A percentile compares a stretch with the other conserved stretches of the same genome.
Evolutionary conservation across 2,113 vertebrate genomes (phyloP).

Genomic region (Orthonyx spaldingii): DNA sequence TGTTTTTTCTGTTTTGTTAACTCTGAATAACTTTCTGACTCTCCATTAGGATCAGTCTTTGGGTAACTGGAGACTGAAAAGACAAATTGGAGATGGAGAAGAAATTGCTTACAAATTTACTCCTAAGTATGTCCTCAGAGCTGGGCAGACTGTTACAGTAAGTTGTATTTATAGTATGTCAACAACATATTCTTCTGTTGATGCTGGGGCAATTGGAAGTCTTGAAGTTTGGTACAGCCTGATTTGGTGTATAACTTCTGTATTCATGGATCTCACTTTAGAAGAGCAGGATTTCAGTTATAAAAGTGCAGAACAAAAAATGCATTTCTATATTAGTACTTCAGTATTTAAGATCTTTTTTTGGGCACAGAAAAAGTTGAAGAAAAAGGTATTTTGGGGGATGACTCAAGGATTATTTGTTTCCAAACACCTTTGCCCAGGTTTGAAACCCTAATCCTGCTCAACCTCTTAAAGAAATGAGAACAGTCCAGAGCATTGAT

Average conservation of each 20-base stretch:
- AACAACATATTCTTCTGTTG: background rate
- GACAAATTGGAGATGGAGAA: slow-evolving; percentile 79
- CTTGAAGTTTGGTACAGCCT: background rate
- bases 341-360: background rate
- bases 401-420: background rate
- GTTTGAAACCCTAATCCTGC: background rate
- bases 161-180: slow-evolving; percentile 42
- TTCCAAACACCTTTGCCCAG: background rate
- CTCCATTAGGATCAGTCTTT: slow-evolving; percentile 87
- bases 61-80: slow-evolving; percentile 92
- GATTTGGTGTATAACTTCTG: too few species aligned
- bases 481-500: background rate
- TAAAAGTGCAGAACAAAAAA: background rate
- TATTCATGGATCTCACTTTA: background rate
- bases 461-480: background rate
- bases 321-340: background rate
- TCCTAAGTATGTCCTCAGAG: slow-evolving; percentile 92
- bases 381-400: background rate
- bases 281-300: background rate
- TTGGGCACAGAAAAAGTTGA: background rate
- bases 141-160: slow-evolving; percentile 91
- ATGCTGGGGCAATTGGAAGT: background rate
- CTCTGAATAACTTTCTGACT: background rate
- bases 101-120: slow-evolving; percentile 93
- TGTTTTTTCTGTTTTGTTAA: background rate